Evolutionary conservation across 2,113 vertebrate genomes (phyloP).

Genomic region (Sander lucioperca): DNA sequence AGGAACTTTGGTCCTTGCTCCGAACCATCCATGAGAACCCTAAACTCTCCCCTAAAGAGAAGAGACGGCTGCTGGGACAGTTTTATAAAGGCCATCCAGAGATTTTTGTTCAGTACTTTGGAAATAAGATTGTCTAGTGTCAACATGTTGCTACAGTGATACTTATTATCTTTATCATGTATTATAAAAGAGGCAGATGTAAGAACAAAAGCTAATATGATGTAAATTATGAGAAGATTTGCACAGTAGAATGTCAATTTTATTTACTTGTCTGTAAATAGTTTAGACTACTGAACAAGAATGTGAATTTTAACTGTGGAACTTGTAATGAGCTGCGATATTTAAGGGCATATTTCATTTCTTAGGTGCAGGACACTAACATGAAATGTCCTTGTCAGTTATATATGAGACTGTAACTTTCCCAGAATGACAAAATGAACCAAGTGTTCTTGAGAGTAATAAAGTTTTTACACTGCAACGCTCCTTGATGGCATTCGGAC

Average conservation of each 20-base stretch:
- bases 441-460: constrained; percentile 2
- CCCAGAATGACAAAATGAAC: constrained; percentile 24
- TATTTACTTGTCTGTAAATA: constrained; percentile 40
- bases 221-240: constrained; percentile 57
- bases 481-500: constrained; percentile 5
- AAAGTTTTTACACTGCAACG: not conserved
- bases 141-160: constrained; percentile 71
- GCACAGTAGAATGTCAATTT: not conserved
- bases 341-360: constrained; percentile 42
- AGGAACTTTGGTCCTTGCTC: constrained; percentile 89
- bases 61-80: constrained; percentile 90
- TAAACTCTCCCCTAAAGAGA: constrained; percentile 91
- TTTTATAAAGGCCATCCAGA: constrained; percentile 94
- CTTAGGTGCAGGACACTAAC: constrained; percentile 67
- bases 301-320: constrained; percentile 51
- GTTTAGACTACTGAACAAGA: constrained; percentile 59
- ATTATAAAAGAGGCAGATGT: constrained; percentile 11
- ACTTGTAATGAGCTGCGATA: constrained; percentile 37
- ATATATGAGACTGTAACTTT: constrained; percentile 31
- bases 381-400: constrained; percentile 29
- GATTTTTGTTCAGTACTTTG: constrained; percentile 95
- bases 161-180: constrained; percentile 40
- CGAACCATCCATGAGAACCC: constrained; percentile 91
- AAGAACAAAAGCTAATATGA: constrained; percentile 18
- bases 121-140: constrained; percentile 85